These are phyloP conservation scores for Ophonus ardosiacus DNA, from an alignment of 2,888 invertebrate species.

Conservation along the genomic window DNA sequence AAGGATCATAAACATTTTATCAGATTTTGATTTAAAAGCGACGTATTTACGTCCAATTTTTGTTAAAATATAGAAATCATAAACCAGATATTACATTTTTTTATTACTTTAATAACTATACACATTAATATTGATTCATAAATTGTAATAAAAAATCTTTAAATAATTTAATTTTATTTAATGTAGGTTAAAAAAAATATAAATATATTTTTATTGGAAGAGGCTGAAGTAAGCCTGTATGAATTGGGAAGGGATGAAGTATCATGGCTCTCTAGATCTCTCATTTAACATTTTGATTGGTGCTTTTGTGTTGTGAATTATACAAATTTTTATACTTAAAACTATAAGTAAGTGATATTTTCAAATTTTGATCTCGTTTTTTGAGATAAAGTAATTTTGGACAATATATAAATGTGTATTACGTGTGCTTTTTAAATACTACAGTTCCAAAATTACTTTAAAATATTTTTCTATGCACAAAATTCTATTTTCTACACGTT, in stretches of 20 bases:
- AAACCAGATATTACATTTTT: no score
- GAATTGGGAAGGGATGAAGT: neutral
- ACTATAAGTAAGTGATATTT: constrained; percentile 42
- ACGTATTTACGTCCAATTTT: no score
- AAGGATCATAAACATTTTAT: no score
- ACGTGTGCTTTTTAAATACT: constrained; percentile 24
- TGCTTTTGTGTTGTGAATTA: constrained; percentile 25
- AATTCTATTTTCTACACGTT: neutral
- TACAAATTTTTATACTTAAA: constrained; percentile 36
- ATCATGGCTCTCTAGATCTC: neutral
- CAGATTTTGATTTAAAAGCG: no score
- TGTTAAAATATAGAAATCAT: no score
- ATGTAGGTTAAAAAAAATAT: no score
- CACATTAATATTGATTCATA: no score
- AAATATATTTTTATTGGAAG: neutral
- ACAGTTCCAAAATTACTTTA: constrained; percentile 23
- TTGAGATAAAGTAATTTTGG: constrained; percentile 18
- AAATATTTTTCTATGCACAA: neutral
- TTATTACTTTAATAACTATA: no score
- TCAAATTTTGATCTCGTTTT: constrained; percentile 42
- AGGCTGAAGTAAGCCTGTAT: neutral
- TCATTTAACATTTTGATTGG: neutral
- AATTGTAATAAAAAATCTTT: no score
- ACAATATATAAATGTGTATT: constrained; percentile 1
- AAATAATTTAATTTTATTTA: no score